phyloP scores from a whole-genome alignment of 2,888 invertebrate species.

The Elysia crispata region DNA sequence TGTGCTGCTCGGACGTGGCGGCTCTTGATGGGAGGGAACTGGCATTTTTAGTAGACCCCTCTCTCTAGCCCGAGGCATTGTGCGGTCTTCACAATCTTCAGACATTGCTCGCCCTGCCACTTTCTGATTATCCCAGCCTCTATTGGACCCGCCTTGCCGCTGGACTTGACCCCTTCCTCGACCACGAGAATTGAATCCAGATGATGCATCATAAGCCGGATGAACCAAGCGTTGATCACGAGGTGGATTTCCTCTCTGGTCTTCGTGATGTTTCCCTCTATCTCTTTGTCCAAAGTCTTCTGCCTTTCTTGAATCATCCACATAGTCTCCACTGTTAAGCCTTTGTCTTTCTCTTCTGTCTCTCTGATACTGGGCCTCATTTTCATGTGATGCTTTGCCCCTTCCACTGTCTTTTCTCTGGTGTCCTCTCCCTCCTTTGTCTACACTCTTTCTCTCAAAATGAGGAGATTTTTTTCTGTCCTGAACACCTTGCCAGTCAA shows the following conservation, averaged over 20 bases:
- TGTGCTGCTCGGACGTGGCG: conserved; percentile 43
- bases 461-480: neutral
- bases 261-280: conserved; percentile 5
- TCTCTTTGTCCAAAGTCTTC: neutral
- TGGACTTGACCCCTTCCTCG: conserved; percentile 28
- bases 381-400: neutral
- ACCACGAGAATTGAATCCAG: neutral
- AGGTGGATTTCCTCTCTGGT: neutral
- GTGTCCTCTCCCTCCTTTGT: conserved; percentile 15
- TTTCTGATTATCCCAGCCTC: neutral
- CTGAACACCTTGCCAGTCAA: conserved; percentile 19
- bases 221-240: conserved; percentile 38
- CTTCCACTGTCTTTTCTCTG: conserved; percentile 12
- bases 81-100: conserved; percentile 31
- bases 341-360: neutral
- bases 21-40: conserved; percentile 34
- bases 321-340: neutral
- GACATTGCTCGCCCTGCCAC: neutral
- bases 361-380: neutral
- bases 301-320: neutral
- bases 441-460: neutral
- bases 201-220: conserved; percentile 43
- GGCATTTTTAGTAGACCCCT: conserved; percentile 27
- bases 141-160: neutral
- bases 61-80: conserved; percentile 18